Conservation (phyloP, 1,140 invertebrate genomes). For the Pseudachorutes palmiensis region DNA sequence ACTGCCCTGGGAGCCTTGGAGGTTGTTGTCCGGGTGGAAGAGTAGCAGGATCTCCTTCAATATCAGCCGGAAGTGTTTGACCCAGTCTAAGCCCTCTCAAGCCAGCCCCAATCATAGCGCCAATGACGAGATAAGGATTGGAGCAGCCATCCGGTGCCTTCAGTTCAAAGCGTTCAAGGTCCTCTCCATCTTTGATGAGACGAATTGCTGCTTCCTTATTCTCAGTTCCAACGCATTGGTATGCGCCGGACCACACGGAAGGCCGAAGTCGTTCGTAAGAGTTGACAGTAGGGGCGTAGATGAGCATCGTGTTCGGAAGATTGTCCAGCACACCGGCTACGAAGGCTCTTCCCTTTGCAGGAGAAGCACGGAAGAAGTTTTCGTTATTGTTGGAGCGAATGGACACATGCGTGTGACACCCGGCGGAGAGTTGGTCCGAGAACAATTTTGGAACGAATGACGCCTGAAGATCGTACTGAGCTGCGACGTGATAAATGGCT, state of each 20-base stretch:
- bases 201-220: not conserved
- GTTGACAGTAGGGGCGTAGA: not conserved
- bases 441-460: not conserved
- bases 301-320: not conserved
- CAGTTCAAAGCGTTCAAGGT: not conserved
- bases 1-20: not conserved
- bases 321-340: not conserved
- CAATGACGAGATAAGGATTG: not conserved
- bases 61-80: not conserved
- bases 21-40: not conserved
- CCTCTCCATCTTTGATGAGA: not conserved
- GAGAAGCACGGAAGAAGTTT: not conserved
- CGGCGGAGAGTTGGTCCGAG: not conserved
- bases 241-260: not conserved
- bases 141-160: not conserved
- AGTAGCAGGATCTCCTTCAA: not conserved
- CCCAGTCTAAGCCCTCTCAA: not conserved
- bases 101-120: not conserved
- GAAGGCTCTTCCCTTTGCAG: not conserved
- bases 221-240: not conserved
- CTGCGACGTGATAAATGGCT: constrained; percentile 1
- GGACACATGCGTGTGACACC: not conserved
- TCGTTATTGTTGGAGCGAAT: not conserved
- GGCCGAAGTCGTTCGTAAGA: not conserved
- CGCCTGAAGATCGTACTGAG: not conserved